phyloP scores from a whole-genome alignment of 1,140 invertebrate species.

The Halyomorpha halys region DNA sequence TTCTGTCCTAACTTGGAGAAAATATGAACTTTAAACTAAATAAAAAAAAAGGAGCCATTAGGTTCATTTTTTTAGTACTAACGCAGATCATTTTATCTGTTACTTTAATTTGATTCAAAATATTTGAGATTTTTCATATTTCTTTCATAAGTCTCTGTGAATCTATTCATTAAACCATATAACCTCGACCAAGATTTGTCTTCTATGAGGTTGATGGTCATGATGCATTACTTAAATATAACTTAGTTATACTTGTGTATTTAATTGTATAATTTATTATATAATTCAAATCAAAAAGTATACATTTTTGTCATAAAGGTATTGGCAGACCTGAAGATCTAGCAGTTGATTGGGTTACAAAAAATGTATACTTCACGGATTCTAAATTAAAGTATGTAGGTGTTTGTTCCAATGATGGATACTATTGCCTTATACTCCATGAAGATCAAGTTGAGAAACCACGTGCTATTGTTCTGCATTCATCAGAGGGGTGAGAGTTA shows the following conservation, averaged over 20 bases:
- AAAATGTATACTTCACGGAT: conserved; percentile 73
- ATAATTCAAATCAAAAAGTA: neutral
- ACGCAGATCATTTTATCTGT: too few species aligned
- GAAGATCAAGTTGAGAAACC: conserved; percentile 47
- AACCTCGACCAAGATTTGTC: too few species aligned
- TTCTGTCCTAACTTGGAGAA: too few species aligned
- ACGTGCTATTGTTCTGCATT: conserved; percentile 49
- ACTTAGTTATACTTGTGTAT: neutral
- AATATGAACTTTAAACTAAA: too few species aligned
- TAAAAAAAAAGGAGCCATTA: too few species aligned
- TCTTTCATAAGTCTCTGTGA: too few species aligned
- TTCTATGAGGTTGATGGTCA: neutral
- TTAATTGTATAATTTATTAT: neutral
- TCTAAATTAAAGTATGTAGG: conserved; percentile 56
- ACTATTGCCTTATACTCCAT: conserved; percentile 49
- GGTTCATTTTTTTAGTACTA: too few species aligned
- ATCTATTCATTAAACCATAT: too few species aligned
- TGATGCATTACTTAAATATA: neutral
- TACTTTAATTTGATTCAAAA: too few species aligned
- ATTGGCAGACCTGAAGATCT: conserved; percentile 61
- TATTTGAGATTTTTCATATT: too few species aligned
- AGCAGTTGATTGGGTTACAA: conserved; percentile 69
- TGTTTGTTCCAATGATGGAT: conserved; percentile 55
- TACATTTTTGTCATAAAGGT: conserved; percentile 38
- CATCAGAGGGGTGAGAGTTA: conserved; percentile 44